Percentiles rank a stretch among this genome's conserved stretches.
phyloP scores from a whole-genome alignment of 2,888 invertebrate species.

The Periphyllus acericola region DNA sequence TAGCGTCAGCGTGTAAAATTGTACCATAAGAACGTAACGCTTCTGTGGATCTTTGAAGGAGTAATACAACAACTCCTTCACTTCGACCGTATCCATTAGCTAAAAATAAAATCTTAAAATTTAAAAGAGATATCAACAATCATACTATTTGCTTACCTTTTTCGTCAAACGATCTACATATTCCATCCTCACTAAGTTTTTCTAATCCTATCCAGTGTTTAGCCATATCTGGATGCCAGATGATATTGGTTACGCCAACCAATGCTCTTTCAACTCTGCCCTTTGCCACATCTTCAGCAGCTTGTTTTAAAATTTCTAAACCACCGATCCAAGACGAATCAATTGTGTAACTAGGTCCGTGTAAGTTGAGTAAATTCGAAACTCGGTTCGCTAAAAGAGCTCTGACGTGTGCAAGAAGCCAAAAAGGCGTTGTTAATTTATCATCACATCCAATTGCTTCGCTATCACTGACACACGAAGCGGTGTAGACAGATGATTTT shows the following conservation, averaged over 20 bases:
- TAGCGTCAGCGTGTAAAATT: conserved; percentile 71
- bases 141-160: conserved; percentile 69
- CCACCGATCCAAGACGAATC: conserved; percentile 77
- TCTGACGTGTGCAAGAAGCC: conserved; percentile 74
- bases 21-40: conserved; percentile 69
- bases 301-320: conserved; percentile 72
- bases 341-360: conserved; percentile 72
- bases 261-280: conserved; percentile 71
- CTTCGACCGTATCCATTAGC: conserved; percentile 69
- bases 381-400: conserved; percentile 74
- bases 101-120: conserved; percentile 63
- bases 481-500: conserved; percentile 68
- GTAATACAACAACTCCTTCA: conserved; percentile 69
- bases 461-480: conserved; percentile 69
- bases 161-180: conserved; percentile 75
- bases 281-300: conserved; percentile 67
- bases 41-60: conserved; percentile 67
- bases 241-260: conserved; percentile 71
- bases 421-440: conserved; percentile 70
- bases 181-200: conserved; percentile 73
- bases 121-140: neutral
- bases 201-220: conserved; percentile 74
- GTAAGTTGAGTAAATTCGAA: conserved; percentile 73
- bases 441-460: conserved; percentile 66
- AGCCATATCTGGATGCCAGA: conserved; percentile 73